Conservation (phyloP, 2,113 vertebrate species). For the Erinaceus europaeus region DNA sequence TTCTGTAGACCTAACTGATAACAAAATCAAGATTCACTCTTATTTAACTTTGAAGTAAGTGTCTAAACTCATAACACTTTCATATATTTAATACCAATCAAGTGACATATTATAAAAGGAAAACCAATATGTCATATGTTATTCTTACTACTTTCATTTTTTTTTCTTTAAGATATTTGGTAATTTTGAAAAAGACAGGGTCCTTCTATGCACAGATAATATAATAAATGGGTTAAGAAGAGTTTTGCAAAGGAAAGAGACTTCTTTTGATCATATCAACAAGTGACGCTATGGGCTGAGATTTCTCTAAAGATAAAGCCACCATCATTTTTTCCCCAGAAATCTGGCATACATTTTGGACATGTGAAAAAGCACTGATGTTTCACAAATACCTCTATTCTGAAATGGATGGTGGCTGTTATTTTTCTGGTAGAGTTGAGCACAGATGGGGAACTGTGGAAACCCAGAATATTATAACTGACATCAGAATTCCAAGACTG, state of each 20-base stretch:
- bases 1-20: background rate
- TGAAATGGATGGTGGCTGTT: slow-evolving; percentile 43
- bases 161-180: background rate
- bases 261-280: slow-evolving; percentile 67
- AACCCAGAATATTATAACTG: slow-evolving; percentile 43
- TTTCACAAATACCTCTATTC: slow-evolving; percentile 44
- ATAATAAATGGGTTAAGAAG: slow-evolving; percentile 41
- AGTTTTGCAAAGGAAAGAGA: slow-evolving; percentile 43
- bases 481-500: slow-evolving; percentile 39
- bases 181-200: background rate
- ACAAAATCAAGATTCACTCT: background rate
- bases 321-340: slow-evolving; percentile 21
- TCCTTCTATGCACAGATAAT: background rate
- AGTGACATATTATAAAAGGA: background rate
- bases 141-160: background rate
- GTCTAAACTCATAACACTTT: background rate
- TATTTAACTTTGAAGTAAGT: background rate
- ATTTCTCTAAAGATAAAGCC: slow-evolving; percentile 71
- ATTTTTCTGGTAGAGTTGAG: slow-evolving; percentile 36
- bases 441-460: slow-evolving; percentile 61
- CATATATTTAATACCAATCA: background rate
- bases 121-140: background rate
- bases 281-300: slow-evolving; percentile 35
- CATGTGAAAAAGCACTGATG: slow-evolving; percentile 50
- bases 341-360: slow-evolving; percentile 28